A percentile compares a stretch with the other conserved stretches of the same genome.
phyloP scores from a whole-genome alignment of 2,888 invertebrate species.

The Macropis europaea region DNA sequence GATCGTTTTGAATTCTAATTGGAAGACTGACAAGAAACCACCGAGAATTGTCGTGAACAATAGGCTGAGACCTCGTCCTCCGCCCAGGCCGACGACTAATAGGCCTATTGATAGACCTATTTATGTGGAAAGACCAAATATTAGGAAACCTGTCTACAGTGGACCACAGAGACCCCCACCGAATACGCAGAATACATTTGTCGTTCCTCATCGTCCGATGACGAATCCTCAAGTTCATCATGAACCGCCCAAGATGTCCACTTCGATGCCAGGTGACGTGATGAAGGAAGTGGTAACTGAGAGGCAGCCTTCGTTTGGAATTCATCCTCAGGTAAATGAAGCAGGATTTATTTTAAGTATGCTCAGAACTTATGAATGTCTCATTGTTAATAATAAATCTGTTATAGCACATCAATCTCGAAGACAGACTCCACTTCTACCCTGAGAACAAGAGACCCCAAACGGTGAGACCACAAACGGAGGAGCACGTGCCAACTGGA shows the following conservation, averaged over 20 bases:
- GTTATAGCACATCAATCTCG: constrained; percentile 37
- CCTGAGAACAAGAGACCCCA: constrained; percentile 31
- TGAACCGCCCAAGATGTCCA: constrained; percentile 50
- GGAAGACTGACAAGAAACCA: constrained; percentile 74
- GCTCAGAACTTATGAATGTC: not conserved
- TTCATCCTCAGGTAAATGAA: constrained; percentile 31
- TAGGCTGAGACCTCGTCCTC: constrained; percentile 69
- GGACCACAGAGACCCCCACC: constrained; percentile 44
- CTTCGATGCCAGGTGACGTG: not conserved
- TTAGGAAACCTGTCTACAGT: constrained; percentile 48
- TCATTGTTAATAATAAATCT: not conserved
- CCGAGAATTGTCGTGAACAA: constrained; percentile 60
- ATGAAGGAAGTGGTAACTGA: constrained; percentile 10
- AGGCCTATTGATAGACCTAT: constrained; percentile 67
- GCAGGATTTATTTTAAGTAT: not conserved
- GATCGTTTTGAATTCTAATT: constrained; percentile 59
- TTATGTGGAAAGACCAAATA: constrained; percentile 65
- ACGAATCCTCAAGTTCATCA: constrained; percentile 52
- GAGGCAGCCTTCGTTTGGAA: constrained; percentile 18
- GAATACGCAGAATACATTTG: constrained; percentile 42
- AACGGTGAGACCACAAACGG: constrained; percentile 42
- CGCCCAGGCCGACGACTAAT: constrained; percentile 56
- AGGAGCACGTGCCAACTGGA: constrained; percentile 69
- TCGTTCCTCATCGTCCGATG: constrained; percentile 54
- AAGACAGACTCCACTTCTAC: constrained; percentile 47